Percentiles rank a stretch among this genome's conserved stretches.
phyloP scores from a whole-genome alignment of 2,888 invertebrate genomes.

The Pyrgus malvae region DNA sequence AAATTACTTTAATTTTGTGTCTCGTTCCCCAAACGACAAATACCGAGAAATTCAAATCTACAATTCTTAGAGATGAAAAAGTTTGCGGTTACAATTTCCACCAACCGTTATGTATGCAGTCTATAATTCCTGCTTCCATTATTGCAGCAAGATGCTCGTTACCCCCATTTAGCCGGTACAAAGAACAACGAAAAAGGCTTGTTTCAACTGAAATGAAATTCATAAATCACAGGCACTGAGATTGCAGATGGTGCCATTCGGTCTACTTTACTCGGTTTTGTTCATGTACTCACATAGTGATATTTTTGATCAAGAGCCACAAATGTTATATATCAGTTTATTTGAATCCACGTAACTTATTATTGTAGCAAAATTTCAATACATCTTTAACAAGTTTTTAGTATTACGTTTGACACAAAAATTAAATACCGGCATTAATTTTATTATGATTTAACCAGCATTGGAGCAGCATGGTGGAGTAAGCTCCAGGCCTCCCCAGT shows the following conservation, averaged over 20 bases:
- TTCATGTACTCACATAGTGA: slow-evolving; percentile 46
- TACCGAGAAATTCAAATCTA: slow-evolving; percentile 41
- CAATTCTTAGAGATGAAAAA: slow-evolving; percentile 56
- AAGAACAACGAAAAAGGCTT: slow-evolving; percentile 52
- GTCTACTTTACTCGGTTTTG: slow-evolving; percentile 62
- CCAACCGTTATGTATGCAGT: slow-evolving; percentile 53
- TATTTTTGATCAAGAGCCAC: slow-evolving; percentile 43
- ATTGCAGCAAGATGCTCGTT: slow-evolving; percentile 66
- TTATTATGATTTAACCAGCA: too few relatives aligned
- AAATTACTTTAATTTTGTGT: slow-evolving; percentile 23
- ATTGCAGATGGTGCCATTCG: slow-evolving; percentile 57
- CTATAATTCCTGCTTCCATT: slow-evolving; percentile 55
- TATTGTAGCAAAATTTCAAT: too few relatives aligned
- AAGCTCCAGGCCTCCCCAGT: too few relatives aligned
- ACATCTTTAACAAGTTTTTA: too few relatives aligned
- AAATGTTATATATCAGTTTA: slow-evolving; percentile 42
- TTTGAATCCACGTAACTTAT: not conserved
- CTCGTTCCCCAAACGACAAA: slow-evolving; percentile 20
- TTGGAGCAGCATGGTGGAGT: too few relatives aligned
- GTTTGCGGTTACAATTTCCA: slow-evolving; percentile 65
- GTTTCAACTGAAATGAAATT: slow-evolving; percentile 67
- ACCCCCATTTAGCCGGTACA: slow-evolving; percentile 57
- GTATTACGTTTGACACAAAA: too few relatives aligned
- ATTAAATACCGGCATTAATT: too few relatives aligned
- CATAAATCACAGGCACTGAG: slow-evolving; percentile 66